phyloP scores from a whole-genome alignment of 2,797 vertebrate species.

The Pogoniulus pusillus region DNA sequence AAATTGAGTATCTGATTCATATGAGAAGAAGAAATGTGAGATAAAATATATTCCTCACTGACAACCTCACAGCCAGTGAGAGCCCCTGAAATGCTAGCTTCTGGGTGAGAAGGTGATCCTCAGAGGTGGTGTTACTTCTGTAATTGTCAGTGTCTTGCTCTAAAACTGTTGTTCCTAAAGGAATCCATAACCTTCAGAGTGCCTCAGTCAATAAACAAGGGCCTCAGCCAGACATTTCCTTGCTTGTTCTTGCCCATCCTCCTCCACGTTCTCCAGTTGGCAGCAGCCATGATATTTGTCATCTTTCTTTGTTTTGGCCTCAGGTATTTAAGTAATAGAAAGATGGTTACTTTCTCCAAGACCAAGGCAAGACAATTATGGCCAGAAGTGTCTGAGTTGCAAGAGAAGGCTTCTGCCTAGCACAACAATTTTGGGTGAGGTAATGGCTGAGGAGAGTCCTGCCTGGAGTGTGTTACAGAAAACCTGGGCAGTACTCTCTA shows the following conservation, averaged over 20 bases:
- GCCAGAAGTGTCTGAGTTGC: neutral
- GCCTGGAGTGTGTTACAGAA: neutral
- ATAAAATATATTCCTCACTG: neutral
- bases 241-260: rapidly evolving
- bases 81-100: neutral
- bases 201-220: neutral
- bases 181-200: neutral
- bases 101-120: neutral
- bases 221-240: neutral
- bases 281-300: neutral
- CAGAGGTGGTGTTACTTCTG: neutral
- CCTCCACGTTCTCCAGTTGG: rapidly evolving
- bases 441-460: neutral
- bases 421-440: neutral
- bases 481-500: rapidly evolving
- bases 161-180: neutral
- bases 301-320: neutral
- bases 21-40: constrained; percentile 15
- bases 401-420: neutral
- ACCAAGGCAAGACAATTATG: neutral
- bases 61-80: neutral
- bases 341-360: neutral
- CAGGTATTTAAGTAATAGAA: neutral
- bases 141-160: neutral
- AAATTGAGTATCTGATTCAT: neutral